These are phyloP conservation scores for Cladopsammia gracilis DNA, from an alignment of 64 coral and sea anemone species.

Conservation along the genomic window DNA sequence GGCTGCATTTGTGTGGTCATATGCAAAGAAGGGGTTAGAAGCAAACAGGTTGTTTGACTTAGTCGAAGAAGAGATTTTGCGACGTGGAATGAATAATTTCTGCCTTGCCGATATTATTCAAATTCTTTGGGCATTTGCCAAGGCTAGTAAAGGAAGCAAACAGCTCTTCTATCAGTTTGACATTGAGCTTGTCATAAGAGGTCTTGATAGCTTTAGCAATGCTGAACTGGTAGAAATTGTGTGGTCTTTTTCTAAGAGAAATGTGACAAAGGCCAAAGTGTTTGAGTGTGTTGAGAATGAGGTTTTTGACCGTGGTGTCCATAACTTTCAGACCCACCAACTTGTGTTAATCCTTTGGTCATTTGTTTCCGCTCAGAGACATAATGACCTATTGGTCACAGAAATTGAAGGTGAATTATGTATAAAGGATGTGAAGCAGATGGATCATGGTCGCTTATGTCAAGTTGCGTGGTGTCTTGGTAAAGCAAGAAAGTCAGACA, in stretches of 20 bases:
- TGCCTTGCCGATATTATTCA: not conserved
- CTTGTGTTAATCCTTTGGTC: not conserved
- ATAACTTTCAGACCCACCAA: not conserved
- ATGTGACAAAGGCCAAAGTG: not conserved
- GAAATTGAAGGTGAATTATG: not conserved
- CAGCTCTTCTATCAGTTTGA: not conserved
- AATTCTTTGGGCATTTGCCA: not conserved
- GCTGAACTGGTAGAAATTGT: not conserved
- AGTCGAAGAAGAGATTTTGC: not conserved
- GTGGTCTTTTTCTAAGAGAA: not conserved
- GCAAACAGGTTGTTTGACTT: not conserved
- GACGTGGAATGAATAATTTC: not conserved
- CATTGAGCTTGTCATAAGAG: not conserved
- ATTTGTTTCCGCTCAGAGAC: not conserved
- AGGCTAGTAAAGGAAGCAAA: not conserved
- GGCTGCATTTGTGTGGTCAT: not conserved
- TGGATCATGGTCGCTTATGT: not conserved
- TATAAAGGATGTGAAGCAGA: not conserved
- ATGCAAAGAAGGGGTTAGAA: not conserved
- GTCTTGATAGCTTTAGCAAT: not conserved
- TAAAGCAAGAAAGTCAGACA: not conserved
- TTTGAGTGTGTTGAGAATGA: not conserved
- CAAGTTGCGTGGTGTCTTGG: slow-evolving; percentile 10
- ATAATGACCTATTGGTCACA: not conserved
- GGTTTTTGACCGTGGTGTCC: not conserved